These are phyloP conservation scores for Pipistrellus nathusii DNA, from an alignment of 2,797 vertebrate genomes.

Conservation along the genomic window DNA sequence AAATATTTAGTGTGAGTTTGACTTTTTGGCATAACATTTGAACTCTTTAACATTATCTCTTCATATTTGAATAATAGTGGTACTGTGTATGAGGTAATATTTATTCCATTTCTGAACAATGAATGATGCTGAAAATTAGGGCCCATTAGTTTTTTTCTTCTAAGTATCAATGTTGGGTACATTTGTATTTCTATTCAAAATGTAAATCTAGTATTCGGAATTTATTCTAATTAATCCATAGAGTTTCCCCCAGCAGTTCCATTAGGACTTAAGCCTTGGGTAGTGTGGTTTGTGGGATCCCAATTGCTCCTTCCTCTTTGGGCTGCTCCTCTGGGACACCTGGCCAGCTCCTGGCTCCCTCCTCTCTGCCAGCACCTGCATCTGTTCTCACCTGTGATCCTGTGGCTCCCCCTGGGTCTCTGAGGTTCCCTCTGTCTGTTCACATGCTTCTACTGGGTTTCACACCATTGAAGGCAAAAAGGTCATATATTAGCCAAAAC, in stretches of 20 bases:
- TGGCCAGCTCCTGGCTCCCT: too few relatives aligned
- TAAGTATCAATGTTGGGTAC: background rate
- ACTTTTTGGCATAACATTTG: background rate
- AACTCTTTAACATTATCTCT: background rate
- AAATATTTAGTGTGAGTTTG: background rate
- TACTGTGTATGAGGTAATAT: background rate
- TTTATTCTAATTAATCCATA: background rate
- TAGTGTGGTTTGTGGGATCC: background rate
- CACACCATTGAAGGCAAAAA: background rate
- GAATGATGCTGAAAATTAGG: background rate
- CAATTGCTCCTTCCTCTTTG: background rate
- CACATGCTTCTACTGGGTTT: background rate
- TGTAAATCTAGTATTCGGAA: background rate
- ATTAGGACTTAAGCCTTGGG: background rate
- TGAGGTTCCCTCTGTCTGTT: background rate
- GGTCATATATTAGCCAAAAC: background rate
- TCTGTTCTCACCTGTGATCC: too few relatives aligned
- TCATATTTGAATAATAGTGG: background rate
- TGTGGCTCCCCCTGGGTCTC: background rate
- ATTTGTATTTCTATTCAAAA: background rate
- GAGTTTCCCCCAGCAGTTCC: background rate
- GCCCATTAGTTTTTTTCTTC: background rate
- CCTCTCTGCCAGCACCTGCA: background rate
- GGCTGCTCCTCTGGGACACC: background rate
- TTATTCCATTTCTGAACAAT: slow-evolving; percentile 14